phyloP scores from a whole-genome alignment of 1,140 invertebrate genomes.

The Pinna nobilis region DNA sequence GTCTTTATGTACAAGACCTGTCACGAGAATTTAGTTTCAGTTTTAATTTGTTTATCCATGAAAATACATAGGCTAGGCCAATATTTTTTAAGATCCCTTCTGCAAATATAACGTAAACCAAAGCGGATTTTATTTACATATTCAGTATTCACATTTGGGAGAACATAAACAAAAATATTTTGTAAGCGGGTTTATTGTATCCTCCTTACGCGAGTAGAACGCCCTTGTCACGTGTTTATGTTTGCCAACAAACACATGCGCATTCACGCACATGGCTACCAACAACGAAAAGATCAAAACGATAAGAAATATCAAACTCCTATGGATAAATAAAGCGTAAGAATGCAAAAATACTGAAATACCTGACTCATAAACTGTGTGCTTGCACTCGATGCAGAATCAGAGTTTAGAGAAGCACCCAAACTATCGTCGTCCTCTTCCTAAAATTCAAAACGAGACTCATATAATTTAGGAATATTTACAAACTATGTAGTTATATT shows the following conservation, averaged over 20 bases:
- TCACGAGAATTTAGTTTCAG: no score
- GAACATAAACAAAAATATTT: no score
- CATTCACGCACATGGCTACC: slow-evolving; percentile 1
- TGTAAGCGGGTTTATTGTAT: no score
- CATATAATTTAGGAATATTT: slow-evolving; percentile 8
- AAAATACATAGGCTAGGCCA: no score
- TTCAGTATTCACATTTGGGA: no score
- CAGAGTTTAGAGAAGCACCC: slow-evolving; percentile 17
- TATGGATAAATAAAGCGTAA: neutral
- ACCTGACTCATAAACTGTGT: slow-evolving; percentile 65
- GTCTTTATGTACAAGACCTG: no score
- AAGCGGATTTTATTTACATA: no score
- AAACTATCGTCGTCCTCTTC: slow-evolving; percentile 63
- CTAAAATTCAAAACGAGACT: slow-evolving; percentile 54
- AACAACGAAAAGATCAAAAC: neutral
- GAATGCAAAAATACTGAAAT: slow-evolving; percentile 2
- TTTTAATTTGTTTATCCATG: no score
- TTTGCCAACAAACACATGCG: slow-evolving; percentile 40
- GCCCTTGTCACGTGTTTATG: slow-evolving; percentile 20
- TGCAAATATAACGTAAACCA: no score
- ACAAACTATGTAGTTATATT: neutral
- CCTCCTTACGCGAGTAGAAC: no score
- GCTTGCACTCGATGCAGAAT: slow-evolving; percentile 23
- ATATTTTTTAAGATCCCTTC: no score
- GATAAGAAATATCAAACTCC: neutral